Evolutionary conservation across 2,888 invertebrate species (phyloP).

Genomic region (Lasioglossum calceatum): DNA sequence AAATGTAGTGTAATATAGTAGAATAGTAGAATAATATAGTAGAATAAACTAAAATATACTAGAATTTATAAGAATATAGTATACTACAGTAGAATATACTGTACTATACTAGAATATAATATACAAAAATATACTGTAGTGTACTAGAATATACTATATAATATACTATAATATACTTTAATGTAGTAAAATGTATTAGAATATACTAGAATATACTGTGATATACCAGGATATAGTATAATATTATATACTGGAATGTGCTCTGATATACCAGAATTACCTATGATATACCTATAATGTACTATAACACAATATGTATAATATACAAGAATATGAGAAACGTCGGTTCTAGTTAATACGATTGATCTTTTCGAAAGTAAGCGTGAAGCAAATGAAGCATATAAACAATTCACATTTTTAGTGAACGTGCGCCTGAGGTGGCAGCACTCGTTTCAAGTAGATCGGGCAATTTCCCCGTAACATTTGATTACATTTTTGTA

Average conservation of each 20-base stretch:
- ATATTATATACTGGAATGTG: too few species aligned
- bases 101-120: background rate
- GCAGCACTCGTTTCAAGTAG: background rate
- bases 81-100: background rate
- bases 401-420: background rate
- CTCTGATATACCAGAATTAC: background rate
- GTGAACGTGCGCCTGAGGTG: background rate
- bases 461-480: background rate
- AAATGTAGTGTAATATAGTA: too few species aligned
- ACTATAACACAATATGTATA: background rate
- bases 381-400: background rate
- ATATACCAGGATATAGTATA: too few species aligned
- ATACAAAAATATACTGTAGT: background rate
- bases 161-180: too few species aligned
- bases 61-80: background rate
- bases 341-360: background rate
- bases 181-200: background rate
- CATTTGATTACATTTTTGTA: background rate
- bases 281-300: background rate
- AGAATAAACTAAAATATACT: background rate
- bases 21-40: too few species aligned
- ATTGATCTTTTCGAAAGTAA: conserved; percentile 4
- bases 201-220: too few species aligned
- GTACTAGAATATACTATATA: background rate
- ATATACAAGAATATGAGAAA: background rate